These are phyloP conservation scores for Sapajus apella DNA, from an alignment of 2,113 vertebrate genomes.

Conservation along the genomic window DNA sequence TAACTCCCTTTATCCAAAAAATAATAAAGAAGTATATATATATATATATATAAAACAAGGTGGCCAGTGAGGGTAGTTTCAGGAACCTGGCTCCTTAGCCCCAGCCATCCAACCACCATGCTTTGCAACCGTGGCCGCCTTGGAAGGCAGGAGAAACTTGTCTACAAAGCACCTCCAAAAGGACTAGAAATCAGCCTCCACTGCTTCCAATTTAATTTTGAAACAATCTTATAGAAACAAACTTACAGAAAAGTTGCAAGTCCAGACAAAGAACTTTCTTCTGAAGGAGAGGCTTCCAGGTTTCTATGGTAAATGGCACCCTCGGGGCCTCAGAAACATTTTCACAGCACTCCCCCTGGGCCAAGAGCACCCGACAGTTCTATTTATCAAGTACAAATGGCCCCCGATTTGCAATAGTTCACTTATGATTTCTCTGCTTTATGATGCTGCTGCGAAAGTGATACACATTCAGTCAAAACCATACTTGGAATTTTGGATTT, in stretches of 20 bases:
- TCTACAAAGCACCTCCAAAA: neutral
- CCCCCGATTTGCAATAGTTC: neutral
- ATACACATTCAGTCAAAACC: neutral
- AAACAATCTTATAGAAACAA: neutral
- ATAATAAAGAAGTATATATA: neutral
- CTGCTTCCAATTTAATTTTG: neutral
- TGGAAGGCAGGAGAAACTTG: neutral
- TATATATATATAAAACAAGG: neutral
- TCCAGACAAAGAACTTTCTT: neutral
- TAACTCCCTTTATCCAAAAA: too few species aligned
- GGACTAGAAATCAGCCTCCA: neutral
- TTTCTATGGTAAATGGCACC: neutral
- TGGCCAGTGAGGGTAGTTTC: neutral
- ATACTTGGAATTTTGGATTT: neutral
- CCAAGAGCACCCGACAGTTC: neutral
- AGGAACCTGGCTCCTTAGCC: neutral
- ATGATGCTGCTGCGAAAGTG: neutral
- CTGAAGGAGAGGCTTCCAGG: neutral
- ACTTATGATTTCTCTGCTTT: neutral
- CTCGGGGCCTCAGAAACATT: neutral
- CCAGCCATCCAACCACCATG: neutral
- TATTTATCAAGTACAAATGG: neutral
- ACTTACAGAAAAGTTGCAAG: neutral
- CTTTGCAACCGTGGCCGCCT: neutral
- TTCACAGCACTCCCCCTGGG: neutral